Evolutionary conservation across 2,113 vertebrate species (phyloP), one percentile per base, ranked within the genome.

Genomic region (Festucalex cinctus): DNA sequence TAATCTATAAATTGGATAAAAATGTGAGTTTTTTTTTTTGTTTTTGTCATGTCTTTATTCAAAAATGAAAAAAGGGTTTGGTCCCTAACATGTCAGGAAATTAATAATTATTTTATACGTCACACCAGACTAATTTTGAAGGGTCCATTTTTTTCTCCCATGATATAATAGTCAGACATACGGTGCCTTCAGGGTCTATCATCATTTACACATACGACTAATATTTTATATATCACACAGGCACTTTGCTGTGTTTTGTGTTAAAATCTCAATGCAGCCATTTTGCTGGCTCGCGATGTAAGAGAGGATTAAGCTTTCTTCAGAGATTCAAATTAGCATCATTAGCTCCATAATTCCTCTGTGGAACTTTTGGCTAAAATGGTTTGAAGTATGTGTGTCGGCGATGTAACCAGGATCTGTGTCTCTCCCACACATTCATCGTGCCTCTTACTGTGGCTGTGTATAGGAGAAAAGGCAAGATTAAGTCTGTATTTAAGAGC

Each of bases 401-500:
- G 51, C 10, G 22, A 5, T 71, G 76, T 79, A 82, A 86, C 71
- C 80, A 75, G 71, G 75, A 83, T 83, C 70, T 82, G 71, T 78
- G 79, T 85, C 82, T 75, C 74, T 63, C 77, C 74, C 57, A 69
- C 77, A 84, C 80, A 74, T 79, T 83, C 80, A 75, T 79, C 81
- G 68, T 75, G 79, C 79, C 70, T 81, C 78, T 73, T 80, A 81
- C 66, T 77, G 58, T 71, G 76, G 68, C 17, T 76, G 83, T 74
- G 71, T 84, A 86, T 88, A 65, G 43, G 16, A 16, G 43, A 44
- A 44, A 44, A 44, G 43, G 74, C 79, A 83, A 85, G 84, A 88
- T 88, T 85, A 88, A 81, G 79, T 86, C 82, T 85, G 79, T 75
- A 79, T 85, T 90, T 87, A 85, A 76, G 66, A 76, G 82, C 84